These are phyloP conservation scores for Oceanodroma leucorhoa DNA, from an alignment of 2,797 vertebrate genomes.

Conservation along the genomic window DNA sequence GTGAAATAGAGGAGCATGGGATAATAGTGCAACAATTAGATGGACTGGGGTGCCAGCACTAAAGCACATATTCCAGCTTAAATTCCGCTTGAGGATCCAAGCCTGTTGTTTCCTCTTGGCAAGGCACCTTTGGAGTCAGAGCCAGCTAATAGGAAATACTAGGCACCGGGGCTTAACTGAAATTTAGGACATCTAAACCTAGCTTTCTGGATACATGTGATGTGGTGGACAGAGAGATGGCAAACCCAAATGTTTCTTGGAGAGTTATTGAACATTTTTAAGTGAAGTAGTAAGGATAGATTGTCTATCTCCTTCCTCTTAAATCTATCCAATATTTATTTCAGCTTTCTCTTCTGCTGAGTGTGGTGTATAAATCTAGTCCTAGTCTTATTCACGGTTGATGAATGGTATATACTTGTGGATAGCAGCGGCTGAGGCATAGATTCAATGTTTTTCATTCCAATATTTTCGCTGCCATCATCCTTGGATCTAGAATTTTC, in stretches of 20 bases:
- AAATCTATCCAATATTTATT: neutral
- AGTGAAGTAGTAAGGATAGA: neutral
- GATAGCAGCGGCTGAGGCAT: neutral
- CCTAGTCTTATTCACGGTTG: neutral
- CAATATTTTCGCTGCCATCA: neutral
- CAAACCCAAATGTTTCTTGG: neutral
- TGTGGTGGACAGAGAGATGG: neutral
- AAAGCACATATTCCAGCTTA: neutral
- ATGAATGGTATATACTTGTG: neutral
- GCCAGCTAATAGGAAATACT: constrained; percentile 16
- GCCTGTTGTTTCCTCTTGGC: neutral
- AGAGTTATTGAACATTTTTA: neutral
- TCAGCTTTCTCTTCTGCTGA: neutral
- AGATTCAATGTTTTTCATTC: neutral
- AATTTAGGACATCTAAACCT: neutral
- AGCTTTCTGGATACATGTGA: neutral
- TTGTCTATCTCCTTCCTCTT: neutral
- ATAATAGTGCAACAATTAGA: neutral
- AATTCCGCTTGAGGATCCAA: neutral
- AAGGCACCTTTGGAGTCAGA: neutral
- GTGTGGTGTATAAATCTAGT: neutral
- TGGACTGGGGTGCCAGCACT: neutral
- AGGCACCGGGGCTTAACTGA: neutral
- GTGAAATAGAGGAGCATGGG: neutral
- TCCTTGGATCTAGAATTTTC: neutral